Evolutionary conservation across 2,888 invertebrate genomes (phyloP).

Genomic region (Catocala fraxini): DNA sequence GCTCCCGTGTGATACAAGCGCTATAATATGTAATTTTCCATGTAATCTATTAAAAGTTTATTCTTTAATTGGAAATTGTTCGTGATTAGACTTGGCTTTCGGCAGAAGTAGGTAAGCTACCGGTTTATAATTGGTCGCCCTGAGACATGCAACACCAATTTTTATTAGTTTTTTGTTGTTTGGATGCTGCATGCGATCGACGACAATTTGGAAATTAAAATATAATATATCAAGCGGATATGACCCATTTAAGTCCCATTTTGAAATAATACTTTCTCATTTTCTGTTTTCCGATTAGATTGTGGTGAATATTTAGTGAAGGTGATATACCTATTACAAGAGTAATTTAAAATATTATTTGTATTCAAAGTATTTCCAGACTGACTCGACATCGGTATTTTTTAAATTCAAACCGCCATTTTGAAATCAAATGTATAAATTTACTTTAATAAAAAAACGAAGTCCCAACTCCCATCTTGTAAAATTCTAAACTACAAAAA

Average conservation of each 20-base stretch:
- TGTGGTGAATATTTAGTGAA: too few relatives aligned
- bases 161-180: constrained; percentile 2
- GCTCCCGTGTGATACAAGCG: constrained; percentile 49
- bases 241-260: neutral
- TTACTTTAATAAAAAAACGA: neutral
- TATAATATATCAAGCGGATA: constrained; percentile 4
- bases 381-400: too few relatives aligned
- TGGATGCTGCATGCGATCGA: neutral
- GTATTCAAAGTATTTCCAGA: too few relatives aligned
- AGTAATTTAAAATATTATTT: too few relatives aligned
- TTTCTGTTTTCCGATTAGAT: too few relatives aligned
- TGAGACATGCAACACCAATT: constrained; percentile 27
- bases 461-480: constrained; percentile 1
- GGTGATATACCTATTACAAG: too few relatives aligned
- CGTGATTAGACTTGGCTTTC: constrained; percentile 37
- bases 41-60: constrained; percentile 50
- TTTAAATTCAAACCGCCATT: too few relatives aligned
- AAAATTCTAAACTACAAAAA: constrained; percentile 26
- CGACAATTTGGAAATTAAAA: neutral
- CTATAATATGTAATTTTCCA: constrained; percentile 55
- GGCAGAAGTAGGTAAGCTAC: constrained; percentile 39
- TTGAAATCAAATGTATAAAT: too few relatives aligned
- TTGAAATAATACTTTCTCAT: too few relatives aligned
- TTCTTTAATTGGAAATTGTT: constrained; percentile 50
- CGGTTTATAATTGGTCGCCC: constrained; percentile 30